Conservation (phyloP, 2,113 vertebrate species). For the Sarotherodon lohbergeri region DNA sequence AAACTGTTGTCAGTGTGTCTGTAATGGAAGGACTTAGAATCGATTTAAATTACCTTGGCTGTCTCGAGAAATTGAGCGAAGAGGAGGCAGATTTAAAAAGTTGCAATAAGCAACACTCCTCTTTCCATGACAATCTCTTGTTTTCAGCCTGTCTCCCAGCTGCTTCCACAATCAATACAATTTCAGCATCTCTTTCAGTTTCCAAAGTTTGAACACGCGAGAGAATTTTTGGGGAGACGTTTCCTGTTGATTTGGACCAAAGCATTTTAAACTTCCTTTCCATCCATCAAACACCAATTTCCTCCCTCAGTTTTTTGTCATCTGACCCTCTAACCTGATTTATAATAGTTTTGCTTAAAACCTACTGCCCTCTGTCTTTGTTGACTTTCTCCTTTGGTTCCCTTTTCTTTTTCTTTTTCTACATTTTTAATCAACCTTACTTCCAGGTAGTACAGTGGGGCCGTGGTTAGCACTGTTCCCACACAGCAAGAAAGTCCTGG, state of each 20-base stretch:
- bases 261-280: neutral
- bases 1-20: conserved; percentile 53
- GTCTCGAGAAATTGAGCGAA: conserved; percentile 52
- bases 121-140: conserved; percentile 26
- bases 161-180: conserved; percentile 5
- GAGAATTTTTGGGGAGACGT: neutral
- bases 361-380: neutral
- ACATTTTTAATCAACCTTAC: neutral
- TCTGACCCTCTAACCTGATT: neutral
- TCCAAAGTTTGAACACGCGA: neutral
- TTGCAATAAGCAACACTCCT: conserved; percentile 22
- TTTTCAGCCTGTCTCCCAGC: neutral
- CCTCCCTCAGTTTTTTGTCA: neutral
- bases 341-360: neutral
- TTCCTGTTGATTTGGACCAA: neutral
- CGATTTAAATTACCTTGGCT: conserved; percentile 65
- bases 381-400: neutral
- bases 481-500: neutral
- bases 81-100: conserved; percentile 41
- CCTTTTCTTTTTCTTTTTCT: neutral
- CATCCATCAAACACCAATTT: neutral
- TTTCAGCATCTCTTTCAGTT: neutral
- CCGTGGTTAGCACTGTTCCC: neutral
- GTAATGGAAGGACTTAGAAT: conserved; percentile 72
- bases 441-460: neutral